A percentile compares a stretch with the other conserved stretches of the same genome.
These are phyloP conservation scores for Poeciliopsis infans DNA, from an alignment of 2,797 vertebrate species.

Conservation along the genomic window DNA sequence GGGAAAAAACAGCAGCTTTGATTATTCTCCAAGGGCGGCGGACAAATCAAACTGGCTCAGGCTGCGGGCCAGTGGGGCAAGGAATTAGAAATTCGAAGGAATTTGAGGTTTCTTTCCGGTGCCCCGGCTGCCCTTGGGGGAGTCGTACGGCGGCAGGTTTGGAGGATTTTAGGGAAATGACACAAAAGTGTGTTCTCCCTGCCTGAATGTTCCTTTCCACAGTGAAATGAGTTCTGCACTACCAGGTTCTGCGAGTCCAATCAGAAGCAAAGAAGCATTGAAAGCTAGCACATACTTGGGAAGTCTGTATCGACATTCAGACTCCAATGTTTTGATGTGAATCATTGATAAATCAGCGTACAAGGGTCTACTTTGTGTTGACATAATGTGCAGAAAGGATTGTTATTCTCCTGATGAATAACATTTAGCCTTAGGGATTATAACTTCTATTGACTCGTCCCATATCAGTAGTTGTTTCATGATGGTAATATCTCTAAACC, in stretches of 20 bases:
- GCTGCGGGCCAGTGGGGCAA: conserved; percentile 7
- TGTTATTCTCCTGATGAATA: not conserved
- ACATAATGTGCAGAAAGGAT: not conserved
- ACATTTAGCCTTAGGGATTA: not conserved
- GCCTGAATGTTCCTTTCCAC: not conserved
- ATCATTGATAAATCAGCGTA: not conserved
- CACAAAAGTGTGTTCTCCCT: conserved; percentile 24
- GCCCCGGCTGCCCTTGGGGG: conserved; percentile 24
- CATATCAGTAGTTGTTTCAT: not conserved
- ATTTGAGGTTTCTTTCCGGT: conserved; percentile 35
- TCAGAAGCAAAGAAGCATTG: not conserved
- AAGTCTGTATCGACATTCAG: not conserved
- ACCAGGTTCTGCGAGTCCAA: not conserved
- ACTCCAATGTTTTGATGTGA: not conserved
- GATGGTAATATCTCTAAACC: no score
- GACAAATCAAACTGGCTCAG: conserved; percentile 21
- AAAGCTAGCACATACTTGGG: not conserved
- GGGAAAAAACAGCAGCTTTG: conserved; percentile 21
- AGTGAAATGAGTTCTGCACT: not conserved
- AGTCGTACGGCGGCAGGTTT: conserved; percentile 24
- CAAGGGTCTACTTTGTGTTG: not conserved
- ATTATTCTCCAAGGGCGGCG: conserved; percentile 21
- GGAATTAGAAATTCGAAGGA: conserved; percentile 6
- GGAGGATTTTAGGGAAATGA: conserved; percentile 19
- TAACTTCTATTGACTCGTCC: not conserved